phyloP scores from a whole-genome alignment of 2,113 vertebrate genomes.

The Cricetomys ansorgei region DNA sequence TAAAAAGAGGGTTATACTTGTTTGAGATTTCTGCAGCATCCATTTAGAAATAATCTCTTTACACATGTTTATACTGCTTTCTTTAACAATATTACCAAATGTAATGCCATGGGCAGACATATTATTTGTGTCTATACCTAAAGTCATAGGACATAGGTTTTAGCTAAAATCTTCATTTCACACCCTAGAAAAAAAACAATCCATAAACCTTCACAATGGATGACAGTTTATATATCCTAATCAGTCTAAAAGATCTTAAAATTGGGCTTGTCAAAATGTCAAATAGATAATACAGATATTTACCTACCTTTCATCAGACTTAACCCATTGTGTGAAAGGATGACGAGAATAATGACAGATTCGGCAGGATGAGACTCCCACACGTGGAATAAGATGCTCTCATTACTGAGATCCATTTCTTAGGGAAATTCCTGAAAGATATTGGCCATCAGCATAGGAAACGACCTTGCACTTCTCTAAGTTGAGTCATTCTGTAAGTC shows the following conservation, averaged over 20 bases:
- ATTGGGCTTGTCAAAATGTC: conserved; percentile 64
- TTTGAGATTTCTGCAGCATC: conserved; percentile 33
- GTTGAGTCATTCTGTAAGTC: conserved; percentile 48
- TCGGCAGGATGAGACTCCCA: conserved; percentile 73
- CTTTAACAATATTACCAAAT: conserved; percentile 26
- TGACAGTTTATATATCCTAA: conserved; percentile 68
- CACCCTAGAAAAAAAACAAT: conserved; percentile 77
- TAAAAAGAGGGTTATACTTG: conserved; percentile 40
- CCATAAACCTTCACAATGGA: conserved; percentile 68
- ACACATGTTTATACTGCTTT: background rate
- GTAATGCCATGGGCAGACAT: background rate
- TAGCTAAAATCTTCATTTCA: conserved; percentile 76
- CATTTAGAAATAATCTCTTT: conserved; percentile 63
- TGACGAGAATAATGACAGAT: conserved; percentile 68
- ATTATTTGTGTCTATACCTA: background rate
- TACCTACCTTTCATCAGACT: conserved; percentile 65
- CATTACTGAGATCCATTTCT: conserved; percentile 71
- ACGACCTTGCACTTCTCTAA: conserved; percentile 68
- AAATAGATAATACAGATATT: conserved; percentile 65
- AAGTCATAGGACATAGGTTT: conserved; percentile 5
- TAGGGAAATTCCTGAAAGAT: conserved; percentile 75
- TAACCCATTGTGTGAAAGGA: conserved; percentile 16
- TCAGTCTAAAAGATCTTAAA: conserved; percentile 67
- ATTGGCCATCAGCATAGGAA: conserved; percentile 72
- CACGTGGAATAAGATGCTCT: conserved; percentile 67